A percentile compares a stretch with the other conserved stretches of the same genome.
Conservation (phyloP, 2,888 invertebrate genomes). For the Stenolophus ochropezus region DNA sequence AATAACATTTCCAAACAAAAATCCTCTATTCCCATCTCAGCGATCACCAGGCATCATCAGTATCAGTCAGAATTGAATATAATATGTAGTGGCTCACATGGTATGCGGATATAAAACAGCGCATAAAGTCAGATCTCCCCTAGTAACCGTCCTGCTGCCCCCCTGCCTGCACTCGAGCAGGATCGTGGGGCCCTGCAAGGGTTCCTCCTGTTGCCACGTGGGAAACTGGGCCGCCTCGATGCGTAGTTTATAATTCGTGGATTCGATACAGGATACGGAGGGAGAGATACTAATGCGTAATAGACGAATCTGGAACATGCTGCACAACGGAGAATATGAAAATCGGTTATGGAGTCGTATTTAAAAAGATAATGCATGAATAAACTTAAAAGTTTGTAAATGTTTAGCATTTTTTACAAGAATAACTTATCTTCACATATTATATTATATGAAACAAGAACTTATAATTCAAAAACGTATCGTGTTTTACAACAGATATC, state of each 20-base stretch:
- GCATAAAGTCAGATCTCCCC: conserved; percentile 58
- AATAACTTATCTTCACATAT: no score
- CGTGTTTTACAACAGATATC: no score
- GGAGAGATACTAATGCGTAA: background rate
- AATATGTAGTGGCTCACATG: conserved; percentile 44
- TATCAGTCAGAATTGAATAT: conserved; percentile 56
- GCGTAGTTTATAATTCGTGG: background rate
- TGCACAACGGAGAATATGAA: background rate
- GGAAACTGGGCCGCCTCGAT: background rate
- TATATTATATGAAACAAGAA: no score
- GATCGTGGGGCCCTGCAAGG: conserved; percentile 42
- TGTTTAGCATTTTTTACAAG: no score
- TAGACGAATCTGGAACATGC: background rate
- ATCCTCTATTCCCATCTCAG: background rate
- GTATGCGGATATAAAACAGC: conserved; percentile 54
- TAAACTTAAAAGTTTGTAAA: no score
- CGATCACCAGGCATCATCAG: background rate
- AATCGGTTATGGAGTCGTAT: no score
- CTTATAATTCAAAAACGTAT: no score
- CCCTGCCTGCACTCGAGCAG: background rate
- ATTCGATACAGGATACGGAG: background rate
- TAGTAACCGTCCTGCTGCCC: conserved; percentile 40
- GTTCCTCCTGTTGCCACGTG: conserved; percentile 9
- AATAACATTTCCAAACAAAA: no score
- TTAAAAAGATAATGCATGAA: no score